Evolutionary conservation across 2,888 invertebrate species (phyloP).

Genomic region (Perizoma flavofasciatum): DNA sequence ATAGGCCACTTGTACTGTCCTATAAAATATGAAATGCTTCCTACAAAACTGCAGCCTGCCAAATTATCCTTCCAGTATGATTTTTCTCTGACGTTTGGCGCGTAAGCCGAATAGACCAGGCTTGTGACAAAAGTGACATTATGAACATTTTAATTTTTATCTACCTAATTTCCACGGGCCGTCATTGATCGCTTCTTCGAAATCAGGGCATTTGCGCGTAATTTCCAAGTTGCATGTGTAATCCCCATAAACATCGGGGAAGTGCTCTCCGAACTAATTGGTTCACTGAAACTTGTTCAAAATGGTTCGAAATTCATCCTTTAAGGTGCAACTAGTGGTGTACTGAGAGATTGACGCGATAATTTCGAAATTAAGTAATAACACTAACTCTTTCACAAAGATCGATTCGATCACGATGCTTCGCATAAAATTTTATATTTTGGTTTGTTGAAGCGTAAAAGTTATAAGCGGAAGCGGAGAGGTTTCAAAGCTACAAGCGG

Average conservation of each 20-base stretch:
- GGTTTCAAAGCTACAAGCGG: not conserved
- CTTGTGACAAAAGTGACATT: too few relatives aligned
- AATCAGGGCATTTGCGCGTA: not conserved
- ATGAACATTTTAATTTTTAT: too few relatives aligned
- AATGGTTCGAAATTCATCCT: not conserved
- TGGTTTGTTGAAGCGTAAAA: conserved; percentile 44
- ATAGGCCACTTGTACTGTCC: too few relatives aligned
- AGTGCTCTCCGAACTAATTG: conserved; percentile 2
- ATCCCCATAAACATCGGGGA: conserved; percentile 7
- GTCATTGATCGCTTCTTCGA: too few relatives aligned
- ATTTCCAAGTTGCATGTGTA: conserved; percentile 15
- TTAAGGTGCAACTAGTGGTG: conserved; percentile 18
- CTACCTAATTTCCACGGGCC: too few relatives aligned
- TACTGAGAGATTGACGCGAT: conserved; percentile 58
- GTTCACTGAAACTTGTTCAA: conserved; percentile 1
- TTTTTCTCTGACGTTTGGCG: too few relatives aligned
- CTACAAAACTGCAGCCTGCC: too few relatives aligned
- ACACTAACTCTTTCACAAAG: conserved; percentile 72
- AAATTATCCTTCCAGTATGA: too few relatives aligned
- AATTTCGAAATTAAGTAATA: conserved; percentile 79
- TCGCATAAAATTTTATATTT: conserved; percentile 81
- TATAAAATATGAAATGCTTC: too few relatives aligned
- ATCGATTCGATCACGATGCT: conserved; percentile 62
- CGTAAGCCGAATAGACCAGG: too few relatives aligned
- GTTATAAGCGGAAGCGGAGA: conserved; percentile 38